Evolutionary conservation across 2,797 vertebrate genomes (phyloP).

Genomic region (Aphelocoma californica): DNA sequence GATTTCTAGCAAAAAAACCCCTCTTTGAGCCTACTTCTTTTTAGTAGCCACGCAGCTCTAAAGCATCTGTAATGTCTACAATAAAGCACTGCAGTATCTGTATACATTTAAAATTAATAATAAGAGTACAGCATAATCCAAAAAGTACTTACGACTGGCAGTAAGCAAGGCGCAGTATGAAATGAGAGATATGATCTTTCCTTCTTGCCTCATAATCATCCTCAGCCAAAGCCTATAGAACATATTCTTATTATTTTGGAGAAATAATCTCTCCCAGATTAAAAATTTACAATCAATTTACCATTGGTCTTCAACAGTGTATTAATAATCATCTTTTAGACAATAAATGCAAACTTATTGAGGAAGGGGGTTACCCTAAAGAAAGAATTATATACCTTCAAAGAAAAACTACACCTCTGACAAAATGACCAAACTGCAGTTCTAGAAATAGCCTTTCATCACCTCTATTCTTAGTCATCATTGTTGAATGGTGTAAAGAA

Average conservation of each 20-base stretch:
- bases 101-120: not conserved
- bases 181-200: conserved; percentile 95
- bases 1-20: not conserved
- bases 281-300: not conserved
- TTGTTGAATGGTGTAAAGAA: not conserved
- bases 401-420: not conserved
- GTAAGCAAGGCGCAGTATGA: conserved; percentile 95
- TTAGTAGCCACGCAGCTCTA: not conserved
- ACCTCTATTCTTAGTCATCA: not conserved
- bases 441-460: not conserved
- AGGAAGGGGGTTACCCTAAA: not conserved
- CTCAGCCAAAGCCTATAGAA: conserved; percentile 62
- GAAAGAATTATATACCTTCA: not conserved
- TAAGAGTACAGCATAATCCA: not conserved
- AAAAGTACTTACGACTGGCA: conserved; percentile 91
- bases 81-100: not conserved
- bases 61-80: not conserved
- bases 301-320: not conserved
- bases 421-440: not conserved
- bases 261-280: not conserved
- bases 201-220: conserved; percentile 85
- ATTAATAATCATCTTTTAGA: not conserved
- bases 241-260: not conserved
- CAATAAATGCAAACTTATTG: not conserved
- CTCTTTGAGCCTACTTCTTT: not conserved